phyloP scores from a whole-genome alignment of 2,113 vertebrate species.

The Cygnus atratus region DNA sequence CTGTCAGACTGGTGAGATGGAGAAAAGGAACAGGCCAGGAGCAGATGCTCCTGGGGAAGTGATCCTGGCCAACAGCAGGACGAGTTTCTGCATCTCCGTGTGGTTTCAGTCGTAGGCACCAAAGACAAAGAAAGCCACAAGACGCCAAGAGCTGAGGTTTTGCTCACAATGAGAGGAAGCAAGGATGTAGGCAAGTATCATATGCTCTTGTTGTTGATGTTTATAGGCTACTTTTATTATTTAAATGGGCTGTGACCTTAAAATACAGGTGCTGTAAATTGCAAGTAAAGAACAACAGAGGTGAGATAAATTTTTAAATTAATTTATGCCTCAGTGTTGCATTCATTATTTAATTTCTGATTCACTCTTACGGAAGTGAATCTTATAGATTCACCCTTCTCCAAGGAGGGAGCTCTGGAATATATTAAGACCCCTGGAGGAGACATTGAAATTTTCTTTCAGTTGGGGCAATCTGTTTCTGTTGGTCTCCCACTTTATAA shows the following conservation, averaged over 20 bases:
- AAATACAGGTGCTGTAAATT: background rate
- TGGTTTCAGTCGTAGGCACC: background rate
- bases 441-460: background rate
- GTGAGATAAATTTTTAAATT: background rate
- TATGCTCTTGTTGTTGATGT: background rate
- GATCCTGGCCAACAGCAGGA: background rate
- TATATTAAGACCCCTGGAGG: rapidly evolving
- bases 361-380: background rate
- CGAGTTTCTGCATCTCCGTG: background rate
- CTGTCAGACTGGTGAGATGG: background rate
- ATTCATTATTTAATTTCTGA: background rate
- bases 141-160: rapidly evolving
- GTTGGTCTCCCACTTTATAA: background rate
- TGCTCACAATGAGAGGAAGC: background rate
- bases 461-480: background rate
- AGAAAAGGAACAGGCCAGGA: background rate
- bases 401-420: background rate
- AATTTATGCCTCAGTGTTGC: background rate
- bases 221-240: background rate
- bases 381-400: background rate
- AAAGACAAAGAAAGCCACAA: background rate
- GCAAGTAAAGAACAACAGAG: background rate
- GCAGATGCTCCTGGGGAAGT: background rate
- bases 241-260: background rate
- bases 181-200: rapidly evolving